Percentiles rank a stretch among this genome's conserved stretches.
phyloP scores from a whole-genome alignment of 53 echinoderm and acorn worm genomes.

The Hippasteria phrygiana region DNA sequence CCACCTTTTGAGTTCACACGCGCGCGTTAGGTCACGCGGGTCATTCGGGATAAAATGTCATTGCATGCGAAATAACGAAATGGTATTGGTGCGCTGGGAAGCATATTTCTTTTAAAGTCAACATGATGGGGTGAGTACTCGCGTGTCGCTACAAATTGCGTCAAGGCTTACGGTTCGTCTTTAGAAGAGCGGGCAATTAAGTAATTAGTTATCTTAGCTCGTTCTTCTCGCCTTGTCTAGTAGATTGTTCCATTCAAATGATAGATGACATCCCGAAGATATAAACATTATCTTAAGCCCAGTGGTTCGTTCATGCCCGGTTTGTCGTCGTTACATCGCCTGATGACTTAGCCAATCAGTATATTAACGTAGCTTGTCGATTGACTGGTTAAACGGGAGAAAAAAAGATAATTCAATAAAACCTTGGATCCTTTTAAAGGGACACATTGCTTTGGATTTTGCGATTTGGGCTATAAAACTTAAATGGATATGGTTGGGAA shows the following conservation, averaged over 20 bases:
- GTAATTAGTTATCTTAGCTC: slow-evolving; percentile 42
- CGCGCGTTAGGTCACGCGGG: too few species aligned
- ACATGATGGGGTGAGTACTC: neutral
- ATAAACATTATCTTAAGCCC: slow-evolving; percentile 22
- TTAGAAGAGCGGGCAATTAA: slow-evolving; percentile 42
- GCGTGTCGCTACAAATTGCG: slow-evolving; percentile 3
- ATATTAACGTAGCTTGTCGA: neutral
- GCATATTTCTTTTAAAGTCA: neutral
- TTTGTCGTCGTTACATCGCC: neutral
- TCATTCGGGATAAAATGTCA: too few species aligned
- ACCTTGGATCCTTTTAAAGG: neutral
- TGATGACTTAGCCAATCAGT: slow-evolving; percentile 42
- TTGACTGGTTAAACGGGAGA: neutral
- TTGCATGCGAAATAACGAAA: too few species aligned
- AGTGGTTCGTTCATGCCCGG: neutral
- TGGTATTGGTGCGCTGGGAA: neutral
- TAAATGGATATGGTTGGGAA: too few species aligned
- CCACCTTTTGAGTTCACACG: too few species aligned
- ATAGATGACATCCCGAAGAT: slow-evolving; percentile 28
- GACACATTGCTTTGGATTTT: neutral
- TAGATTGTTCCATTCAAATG: neutral
- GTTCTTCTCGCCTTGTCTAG: neutral
- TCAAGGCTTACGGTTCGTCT: neutral
- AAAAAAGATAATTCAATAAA: neutral
- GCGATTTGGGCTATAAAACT: too few species aligned